Base-by-base conservation (phyloP, 2,797 vertebrate genomes). In the Mus spretus region DNA sequence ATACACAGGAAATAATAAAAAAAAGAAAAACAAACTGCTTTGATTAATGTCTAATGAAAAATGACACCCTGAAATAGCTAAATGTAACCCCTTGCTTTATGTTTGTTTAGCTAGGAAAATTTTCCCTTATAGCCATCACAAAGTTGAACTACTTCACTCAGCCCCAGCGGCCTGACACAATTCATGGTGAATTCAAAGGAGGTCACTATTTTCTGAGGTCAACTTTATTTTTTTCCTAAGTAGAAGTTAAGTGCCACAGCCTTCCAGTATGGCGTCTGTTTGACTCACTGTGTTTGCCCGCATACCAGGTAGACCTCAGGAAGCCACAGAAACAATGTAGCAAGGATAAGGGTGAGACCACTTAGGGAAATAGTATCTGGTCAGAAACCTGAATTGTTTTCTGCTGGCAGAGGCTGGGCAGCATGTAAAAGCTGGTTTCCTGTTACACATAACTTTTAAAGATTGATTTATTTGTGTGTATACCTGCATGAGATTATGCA, bases 21-120 rank as follows among this genome's bases (percentile, higher is more conserved):
- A 79, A 94, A 14, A 59, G 13, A n/a, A 91, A 77, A 55, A 37
- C 3, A 31, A 87, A 28, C 37, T 70, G 61, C 70, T 93, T 92
- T 74, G 61, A 37, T 82, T 70, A 75, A 79, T 80, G 50, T 82
- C 28, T 34, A 86, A 63, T 8, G 53, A 89, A 84, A 92, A 94
- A 78, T 31, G 24, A 81, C 50, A 20, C 17, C 5, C 26, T 65
- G 1, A 50, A 61, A 37, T 24, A 50, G 55, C 67, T 55, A 89
- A 88, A 74, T 10, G 11, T 40, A 50, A 50, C 50, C 50, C 50
- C 50, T 50, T 50, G 50, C 50, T 50, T 50, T 50, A 10, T 10
- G 50, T 50, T 50, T 44, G 37, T 90, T 90, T 78, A 78, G 28
- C 86, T 91, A 63, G 61, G 77, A 84, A 28, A 67, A 28, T 4